Conservation (phyloP, 2,888 invertebrate genomes). For the Cheilosia impressa region DNA sequence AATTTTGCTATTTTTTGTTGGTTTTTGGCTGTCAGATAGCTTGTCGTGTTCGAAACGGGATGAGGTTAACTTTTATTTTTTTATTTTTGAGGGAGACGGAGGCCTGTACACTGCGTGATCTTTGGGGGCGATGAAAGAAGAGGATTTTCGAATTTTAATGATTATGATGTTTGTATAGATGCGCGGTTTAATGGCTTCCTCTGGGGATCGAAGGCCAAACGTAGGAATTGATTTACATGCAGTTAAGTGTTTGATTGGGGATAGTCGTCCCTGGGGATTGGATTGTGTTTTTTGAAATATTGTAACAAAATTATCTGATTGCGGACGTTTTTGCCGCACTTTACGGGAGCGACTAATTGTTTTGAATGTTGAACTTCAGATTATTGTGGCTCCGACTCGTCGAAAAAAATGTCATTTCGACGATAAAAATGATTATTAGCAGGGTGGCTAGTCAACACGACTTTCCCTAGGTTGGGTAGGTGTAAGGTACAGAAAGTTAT, state of each 20-base stretch:
- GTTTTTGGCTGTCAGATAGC: constrained; percentile 37
- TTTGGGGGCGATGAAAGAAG: constrained; percentile 36
- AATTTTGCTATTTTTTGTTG: constrained; percentile 53
- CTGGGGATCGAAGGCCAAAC: constrained; percentile 49
- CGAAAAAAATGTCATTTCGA: too few species aligned
- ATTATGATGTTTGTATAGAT: constrained; percentile 32
- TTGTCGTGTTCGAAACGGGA: constrained; percentile 36
- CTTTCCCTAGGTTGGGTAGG: too few species aligned
- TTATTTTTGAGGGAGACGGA: background rate
- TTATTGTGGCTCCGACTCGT: too few species aligned
- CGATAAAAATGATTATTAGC: too few species aligned
- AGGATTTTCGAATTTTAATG: constrained; percentile 44
- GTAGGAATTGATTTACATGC: constrained; percentile 51
- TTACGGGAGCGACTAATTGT: too few species aligned
- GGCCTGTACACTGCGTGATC: constrained; percentile 21
- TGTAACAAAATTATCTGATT: too few species aligned
- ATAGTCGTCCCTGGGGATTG: constrained; percentile 2
- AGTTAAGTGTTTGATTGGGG: constrained; percentile 45
- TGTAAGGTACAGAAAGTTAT: too few species aligned
- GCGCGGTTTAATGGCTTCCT: constrained; percentile 51
- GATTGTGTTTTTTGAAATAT: background rate
- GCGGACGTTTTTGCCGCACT: too few species aligned
- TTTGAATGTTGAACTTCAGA: too few species aligned
- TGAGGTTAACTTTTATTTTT: constrained; percentile 38
- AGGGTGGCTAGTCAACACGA: too few species aligned